A percentile compares a stretch with the other conserved stretches of the same genome.
Evolutionary conservation across 2,888 invertebrate genomes (phyloP).

Genomic region (Oegoconia quadripuncta): DNA sequence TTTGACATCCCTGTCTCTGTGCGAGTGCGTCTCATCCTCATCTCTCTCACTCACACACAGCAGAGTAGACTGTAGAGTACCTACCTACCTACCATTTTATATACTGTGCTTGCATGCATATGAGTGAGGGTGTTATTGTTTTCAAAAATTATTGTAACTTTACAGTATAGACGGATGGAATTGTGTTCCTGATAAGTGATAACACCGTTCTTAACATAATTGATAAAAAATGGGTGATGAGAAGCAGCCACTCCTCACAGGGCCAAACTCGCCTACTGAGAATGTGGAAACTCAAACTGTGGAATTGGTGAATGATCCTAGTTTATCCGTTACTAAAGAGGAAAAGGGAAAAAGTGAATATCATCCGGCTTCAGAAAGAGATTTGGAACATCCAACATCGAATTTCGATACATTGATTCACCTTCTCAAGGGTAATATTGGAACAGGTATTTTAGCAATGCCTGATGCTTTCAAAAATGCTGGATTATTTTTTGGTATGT

Average conservation of each 20-base stretch:
- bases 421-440: slow-evolving; percentile 86
- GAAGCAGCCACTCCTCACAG: slow-evolving; percentile 83
- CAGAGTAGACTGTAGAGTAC: no score
- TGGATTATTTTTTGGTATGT: slow-evolving; percentile 88
- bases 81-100: no score
- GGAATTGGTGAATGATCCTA: slow-evolving; percentile 49
- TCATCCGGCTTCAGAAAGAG: slow-evolving; percentile 83
- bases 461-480: slow-evolving; percentile 96
- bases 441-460: slow-evolving; percentile 98
- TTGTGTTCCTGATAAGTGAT: no score
- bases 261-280: slow-evolving; percentile 44
- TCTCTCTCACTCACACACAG: no score
- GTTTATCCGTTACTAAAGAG: slow-evolving; percentile 35
- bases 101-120: no score
- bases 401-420: slow-evolving; percentile 88
- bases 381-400: slow-evolving; percentile 88
- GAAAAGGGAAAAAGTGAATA: slow-evolving; percentile 55
- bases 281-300: slow-evolving; percentile 53
- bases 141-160: neutral
- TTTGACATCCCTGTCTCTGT: no score
- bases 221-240: slow-evolving; percentile 80
- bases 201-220: slow-evolving; percentile 12
- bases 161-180: slow-evolving; percentile 6
- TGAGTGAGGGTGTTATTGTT: neutral
- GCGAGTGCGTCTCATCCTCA: no score